A percentile compares a stretch with the other conserved stretches of the same genome.
These are phyloP conservation scores for Indri indri DNA, from an alignment of 2,113 vertebrate species.

Conservation along the genomic window DNA sequence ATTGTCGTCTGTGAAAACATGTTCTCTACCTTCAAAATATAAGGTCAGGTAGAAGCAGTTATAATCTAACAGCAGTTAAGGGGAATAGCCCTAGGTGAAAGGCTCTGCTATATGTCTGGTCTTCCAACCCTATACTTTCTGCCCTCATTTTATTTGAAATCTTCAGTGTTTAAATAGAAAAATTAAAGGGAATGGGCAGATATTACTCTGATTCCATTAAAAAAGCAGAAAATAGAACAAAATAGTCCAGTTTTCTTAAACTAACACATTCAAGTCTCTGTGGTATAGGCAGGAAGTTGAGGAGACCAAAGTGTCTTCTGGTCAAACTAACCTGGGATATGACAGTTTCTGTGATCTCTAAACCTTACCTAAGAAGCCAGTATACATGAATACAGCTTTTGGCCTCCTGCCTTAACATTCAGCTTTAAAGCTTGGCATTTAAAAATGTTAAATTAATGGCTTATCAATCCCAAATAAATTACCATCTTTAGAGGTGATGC, in stretches of 20 bases:
- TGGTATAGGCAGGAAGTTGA: background rate
- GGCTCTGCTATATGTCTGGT: background rate
- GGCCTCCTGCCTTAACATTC: constrained; percentile 62
- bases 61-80: background rate
- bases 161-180: background rate
- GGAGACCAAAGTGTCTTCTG: background rate
- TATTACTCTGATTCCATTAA: background rate
- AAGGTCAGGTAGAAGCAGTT: background rate
- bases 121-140: background rate
- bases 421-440: constrained; percentile 69
- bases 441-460: constrained; percentile 77
- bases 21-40: background rate
- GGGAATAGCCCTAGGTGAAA: background rate
- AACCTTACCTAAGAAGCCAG: constrained; percentile 38
- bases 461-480: constrained; percentile 78
- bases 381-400: constrained; percentile 34
- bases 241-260: background rate
- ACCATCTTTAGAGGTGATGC: constrained; percentile 44
- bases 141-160: background rate
- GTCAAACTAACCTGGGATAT: background rate
- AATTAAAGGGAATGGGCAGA: background rate
- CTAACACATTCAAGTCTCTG: background rate
- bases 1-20: background rate
- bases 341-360: background rate
- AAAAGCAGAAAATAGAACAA: background rate